Conservation (phyloP, 2,797 vertebrate species). For the Ptychadena robeensis region DNA sequence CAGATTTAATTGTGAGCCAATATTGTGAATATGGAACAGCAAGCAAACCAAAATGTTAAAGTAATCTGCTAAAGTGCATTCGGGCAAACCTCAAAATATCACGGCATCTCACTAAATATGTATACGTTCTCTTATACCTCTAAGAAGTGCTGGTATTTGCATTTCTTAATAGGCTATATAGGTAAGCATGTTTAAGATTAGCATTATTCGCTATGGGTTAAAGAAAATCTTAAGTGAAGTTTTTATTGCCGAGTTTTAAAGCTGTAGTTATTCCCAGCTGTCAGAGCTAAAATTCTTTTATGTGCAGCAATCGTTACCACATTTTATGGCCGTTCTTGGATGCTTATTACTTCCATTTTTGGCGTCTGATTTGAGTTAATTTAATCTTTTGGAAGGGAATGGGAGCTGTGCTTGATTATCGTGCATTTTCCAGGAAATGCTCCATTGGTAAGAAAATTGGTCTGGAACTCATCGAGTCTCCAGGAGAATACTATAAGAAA, state of each 20-base stretch:
- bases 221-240: slow-evolving; percentile 1
- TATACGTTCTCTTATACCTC: too few species aligned
- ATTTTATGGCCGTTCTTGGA: slow-evolving; percentile 54
- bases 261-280: slow-evolving; percentile 44
- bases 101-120: too few species aligned
- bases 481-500: slow-evolving; percentile 51
- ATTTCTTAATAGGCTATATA: too few species aligned
- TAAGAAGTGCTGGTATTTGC: background rate
- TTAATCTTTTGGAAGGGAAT: slow-evolving; percentile 60
- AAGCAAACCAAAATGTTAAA: too few species aligned
- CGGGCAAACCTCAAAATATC: too few species aligned
- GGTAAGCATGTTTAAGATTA: background rate
- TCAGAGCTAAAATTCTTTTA: slow-evolving; percentile 47
- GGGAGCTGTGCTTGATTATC: slow-evolving; percentile 57
- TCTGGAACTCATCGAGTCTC: slow-evolving; percentile 51
- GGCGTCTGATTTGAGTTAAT: slow-evolving; percentile 59
- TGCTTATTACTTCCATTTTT: slow-evolving; percentile 58
- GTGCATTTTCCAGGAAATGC: slow-evolving; percentile 59
- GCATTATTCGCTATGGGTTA: background rate
- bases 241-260: slow-evolving; percentile 33
- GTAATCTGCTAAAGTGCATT: too few species aligned
- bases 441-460: slow-evolving; percentile 62
- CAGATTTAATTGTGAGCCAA: too few species aligned
- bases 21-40: too few species aligned
- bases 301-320: slow-evolving; percentile 45